A percentile compares a stretch with the other conserved stretches of the same genome.
These are phyloP conservation scores for Crotalus helleri DNA, from an alignment of 2,113 vertebrate species.

Conservation along the genomic window DNA sequence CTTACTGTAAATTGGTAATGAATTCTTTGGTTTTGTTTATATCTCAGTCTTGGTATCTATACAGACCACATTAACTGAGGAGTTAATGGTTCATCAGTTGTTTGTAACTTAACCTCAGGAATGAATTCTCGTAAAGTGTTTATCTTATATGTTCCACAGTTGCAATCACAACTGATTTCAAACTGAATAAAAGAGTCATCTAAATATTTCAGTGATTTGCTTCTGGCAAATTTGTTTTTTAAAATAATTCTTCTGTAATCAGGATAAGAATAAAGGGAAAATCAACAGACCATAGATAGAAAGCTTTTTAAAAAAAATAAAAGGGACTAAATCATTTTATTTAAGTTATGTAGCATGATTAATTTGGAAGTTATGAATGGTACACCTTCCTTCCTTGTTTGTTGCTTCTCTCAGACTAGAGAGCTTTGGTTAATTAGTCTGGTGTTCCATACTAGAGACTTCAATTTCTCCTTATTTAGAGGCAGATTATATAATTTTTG, in stretches of 20 bases:
- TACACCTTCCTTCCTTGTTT: neutral
- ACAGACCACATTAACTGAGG: neutral
- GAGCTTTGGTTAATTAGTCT: neutral
- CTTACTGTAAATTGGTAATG: neutral
- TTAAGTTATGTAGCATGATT: neutral
- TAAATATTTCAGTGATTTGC: neutral
- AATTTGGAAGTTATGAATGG: neutral
- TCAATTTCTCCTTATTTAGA: neutral
- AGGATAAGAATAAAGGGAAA: slow-evolving; percentile 12
- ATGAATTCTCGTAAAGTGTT: slow-evolving; percentile 6
- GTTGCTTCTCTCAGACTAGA: neutral
- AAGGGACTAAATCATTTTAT: neutral
- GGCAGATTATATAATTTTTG: neutral
- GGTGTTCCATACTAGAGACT: neutral
- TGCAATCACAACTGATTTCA: slow-evolving; percentile 11
- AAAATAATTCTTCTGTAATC: neutral
- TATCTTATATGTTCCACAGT: slow-evolving; percentile 15
- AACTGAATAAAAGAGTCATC: neutral
- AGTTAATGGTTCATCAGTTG: slow-evolving; percentile 24
- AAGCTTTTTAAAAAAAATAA: neutral
- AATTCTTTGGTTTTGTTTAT: neutral
- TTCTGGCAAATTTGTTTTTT: slow-evolving; percentile 15
- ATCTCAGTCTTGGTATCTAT: neutral
- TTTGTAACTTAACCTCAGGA: slow-evolving; percentile 14
- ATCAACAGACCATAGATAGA: neutral